Evolutionary conservation across 1,140 invertebrate genomes (phyloP).

Genomic region (Dufourea novaeangliae): DNA sequence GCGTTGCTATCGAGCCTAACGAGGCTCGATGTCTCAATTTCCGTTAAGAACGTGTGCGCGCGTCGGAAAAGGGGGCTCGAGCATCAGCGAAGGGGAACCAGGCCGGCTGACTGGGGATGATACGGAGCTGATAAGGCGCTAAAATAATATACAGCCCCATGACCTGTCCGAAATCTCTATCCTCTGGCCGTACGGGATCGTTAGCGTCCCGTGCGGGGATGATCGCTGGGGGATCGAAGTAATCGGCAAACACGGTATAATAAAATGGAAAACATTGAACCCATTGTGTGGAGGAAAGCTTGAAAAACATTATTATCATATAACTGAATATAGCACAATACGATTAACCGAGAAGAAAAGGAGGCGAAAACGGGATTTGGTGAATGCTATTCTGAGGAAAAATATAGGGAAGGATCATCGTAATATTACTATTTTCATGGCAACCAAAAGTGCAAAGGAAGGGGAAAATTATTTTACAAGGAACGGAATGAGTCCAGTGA

Average conservation of each 20-base stretch:
- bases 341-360: no score
- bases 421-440: no score
- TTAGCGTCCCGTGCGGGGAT: not conserved
- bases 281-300: no score
- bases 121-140: conserved; percentile 68
- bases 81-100: conserved; percentile 27
- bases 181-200: not conserved
- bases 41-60: conserved; percentile 70
- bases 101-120: conserved; percentile 58
- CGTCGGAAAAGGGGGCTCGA: conserved; percentile 57
- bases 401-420: no score
- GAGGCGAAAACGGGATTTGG: no score
- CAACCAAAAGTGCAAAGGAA: no score
- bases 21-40: conserved; percentile 77
- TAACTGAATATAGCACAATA: no score
- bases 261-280: not conserved
- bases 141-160: conserved; percentile 67
- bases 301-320: no score
- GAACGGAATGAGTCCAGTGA: no score
- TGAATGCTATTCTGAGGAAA: no score
- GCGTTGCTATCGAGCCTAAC: conserved; percentile 66
- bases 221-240: conserved; percentile 2
- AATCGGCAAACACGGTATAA: conserved; percentile 19
- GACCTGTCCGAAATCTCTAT: conserved; percentile 27
- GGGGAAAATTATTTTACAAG: no score